A percentile compares a stretch with the other conserved stretches of the same genome.
Evolutionary conservation across 2,113 vertebrate species (phyloP).

Genomic region (Corvus moneduloides): DNA sequence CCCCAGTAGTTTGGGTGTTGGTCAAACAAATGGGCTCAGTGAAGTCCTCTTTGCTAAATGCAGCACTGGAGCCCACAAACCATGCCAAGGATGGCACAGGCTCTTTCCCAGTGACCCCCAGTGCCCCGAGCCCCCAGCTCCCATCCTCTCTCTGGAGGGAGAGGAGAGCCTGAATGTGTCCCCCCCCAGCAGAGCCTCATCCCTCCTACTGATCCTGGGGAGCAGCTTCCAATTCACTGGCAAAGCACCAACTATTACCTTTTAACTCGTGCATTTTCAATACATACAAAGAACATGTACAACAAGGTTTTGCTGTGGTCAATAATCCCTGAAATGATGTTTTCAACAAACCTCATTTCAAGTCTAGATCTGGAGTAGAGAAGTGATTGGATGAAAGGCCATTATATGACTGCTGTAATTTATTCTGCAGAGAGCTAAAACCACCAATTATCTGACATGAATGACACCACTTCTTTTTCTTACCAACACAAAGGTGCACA

Average conservation of each 20-base stretch:
- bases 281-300: conserved; percentile 66
- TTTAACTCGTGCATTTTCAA: conserved; percentile 55
- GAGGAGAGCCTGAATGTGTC: background rate
- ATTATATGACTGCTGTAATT: conserved; percentile 60
- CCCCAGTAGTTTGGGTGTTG: fast-evolving
- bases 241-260: conserved; percentile 53
- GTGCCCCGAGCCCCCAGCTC: background rate
- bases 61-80: background rate
- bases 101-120: background rate
- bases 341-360: conserved; percentile 64
- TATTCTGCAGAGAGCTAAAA: conserved; percentile 65
- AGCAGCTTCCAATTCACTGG: conserved; percentile 31
- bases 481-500: conserved; percentile 67
- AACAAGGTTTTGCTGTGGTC: conserved; percentile 66
- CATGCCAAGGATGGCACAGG: background rate
- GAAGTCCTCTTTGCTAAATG: background rate
- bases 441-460: conserved; percentile 70
- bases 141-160: background rate
- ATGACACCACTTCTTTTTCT: conserved; percentile 73
- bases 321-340: conserved; percentile 65
- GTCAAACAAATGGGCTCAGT: background rate
- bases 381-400: conserved; percentile 62
- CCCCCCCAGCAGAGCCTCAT: background rate
- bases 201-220: background rate
- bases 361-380: conserved; percentile 63